phyloP scores from a whole-genome alignment of 2,113 vertebrate genomes.

The Larimichthys crocea region DNA sequence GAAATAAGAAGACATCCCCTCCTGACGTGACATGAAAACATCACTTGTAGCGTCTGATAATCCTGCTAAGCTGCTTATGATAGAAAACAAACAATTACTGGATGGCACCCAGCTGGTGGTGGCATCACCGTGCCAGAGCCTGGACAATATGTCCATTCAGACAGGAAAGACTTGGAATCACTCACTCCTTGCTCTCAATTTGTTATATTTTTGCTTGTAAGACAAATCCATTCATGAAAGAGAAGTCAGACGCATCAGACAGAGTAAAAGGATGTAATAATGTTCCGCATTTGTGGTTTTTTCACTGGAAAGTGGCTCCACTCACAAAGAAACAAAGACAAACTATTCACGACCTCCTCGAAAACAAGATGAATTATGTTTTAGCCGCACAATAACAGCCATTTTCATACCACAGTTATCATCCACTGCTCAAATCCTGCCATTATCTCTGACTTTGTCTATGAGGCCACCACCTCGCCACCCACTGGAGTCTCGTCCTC shows the following conservation, averaged over 20 bases:
- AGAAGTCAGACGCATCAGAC: background rate
- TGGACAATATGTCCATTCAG: background rate
- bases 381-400: slow-evolving; percentile 11
- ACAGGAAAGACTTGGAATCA: background rate
- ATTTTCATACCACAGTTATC: slow-evolving; percentile 8
- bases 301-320: slow-evolving; percentile 1
- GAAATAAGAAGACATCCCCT: slow-evolving; percentile 24
- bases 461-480: background rate
- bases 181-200: background rate
- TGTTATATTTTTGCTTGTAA: background rate
- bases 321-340: background rate
- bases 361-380: slow-evolving; percentile 29
- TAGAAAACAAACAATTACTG: slow-evolving; percentile 69
- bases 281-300: slow-evolving; percentile 6
- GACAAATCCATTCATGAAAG: slow-evolving; percentile 5
- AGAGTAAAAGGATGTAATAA: slow-evolving; percentile 5
- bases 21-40: slow-evolving; percentile 32
- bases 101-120: slow-evolving; percentile 50
- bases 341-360: slow-evolving; percentile 18
- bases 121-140: background rate
- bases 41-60: slow-evolving; percentile 47
- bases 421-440: slow-evolving; percentile 26
- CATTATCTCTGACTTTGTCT: background rate
- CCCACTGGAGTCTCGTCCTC: slow-evolving; percentile 31
- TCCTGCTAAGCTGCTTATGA: slow-evolving; percentile 68